phyloP scores from a whole-genome alignment of 1,140 invertebrate genomes.

The Temnothorax nylanderi region DNA sequence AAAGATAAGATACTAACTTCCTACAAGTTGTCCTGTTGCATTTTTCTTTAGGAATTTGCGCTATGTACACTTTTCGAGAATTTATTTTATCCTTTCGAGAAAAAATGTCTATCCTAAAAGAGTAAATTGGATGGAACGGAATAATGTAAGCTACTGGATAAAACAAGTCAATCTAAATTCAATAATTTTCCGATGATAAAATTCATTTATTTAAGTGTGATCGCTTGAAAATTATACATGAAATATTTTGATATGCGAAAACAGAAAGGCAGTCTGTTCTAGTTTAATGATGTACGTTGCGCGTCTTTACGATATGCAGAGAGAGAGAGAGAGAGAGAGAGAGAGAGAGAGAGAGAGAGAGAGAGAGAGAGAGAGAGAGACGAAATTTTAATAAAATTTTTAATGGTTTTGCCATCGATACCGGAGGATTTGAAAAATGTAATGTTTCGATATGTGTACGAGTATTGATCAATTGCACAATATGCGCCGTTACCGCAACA shows the following conservation, averaged over 20 bases:
- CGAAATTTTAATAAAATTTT: conserved; percentile 27
- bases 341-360: too few species aligned
- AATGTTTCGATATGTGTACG: not conserved
- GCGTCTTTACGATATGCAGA: not conserved
- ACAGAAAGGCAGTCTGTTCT: not conserved
- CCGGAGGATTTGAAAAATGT: conserved; percentile 14
- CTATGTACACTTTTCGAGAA: not conserved
- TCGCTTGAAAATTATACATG: not conserved
- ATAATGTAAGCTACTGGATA: not conserved
- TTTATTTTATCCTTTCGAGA: not conserved
- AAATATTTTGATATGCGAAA: not conserved
- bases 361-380: too few species aligned
- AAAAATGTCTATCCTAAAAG: not conserved
- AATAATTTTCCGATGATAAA: not conserved
- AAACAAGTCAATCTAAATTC: not conserved
- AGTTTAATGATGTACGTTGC: not conserved
- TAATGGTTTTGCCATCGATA: not conserved
- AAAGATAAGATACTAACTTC: not conserved
- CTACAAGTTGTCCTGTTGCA: not conserved
- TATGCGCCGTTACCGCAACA: not conserved
- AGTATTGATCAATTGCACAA: conserved; percentile 23
- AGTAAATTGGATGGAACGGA: not conserved
- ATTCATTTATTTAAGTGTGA: not conserved
- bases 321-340: too few species aligned
- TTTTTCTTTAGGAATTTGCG: not conserved